Evolutionary conservation across 2,113 vertebrate genomes (phyloP).

Genomic region (Hippocampus zosterae): DNA sequence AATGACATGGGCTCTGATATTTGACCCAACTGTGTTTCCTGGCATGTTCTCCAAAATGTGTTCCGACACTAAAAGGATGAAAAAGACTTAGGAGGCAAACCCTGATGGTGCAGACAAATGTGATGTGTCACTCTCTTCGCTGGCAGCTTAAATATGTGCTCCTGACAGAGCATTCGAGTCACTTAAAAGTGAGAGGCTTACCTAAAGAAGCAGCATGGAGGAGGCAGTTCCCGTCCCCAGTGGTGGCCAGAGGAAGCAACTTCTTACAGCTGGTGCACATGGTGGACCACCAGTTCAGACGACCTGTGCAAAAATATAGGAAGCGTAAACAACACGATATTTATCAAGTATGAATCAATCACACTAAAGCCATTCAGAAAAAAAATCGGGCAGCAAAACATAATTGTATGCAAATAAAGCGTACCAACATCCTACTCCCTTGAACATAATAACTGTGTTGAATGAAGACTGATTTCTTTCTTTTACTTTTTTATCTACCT

Average conservation of each 20-base stretch:
- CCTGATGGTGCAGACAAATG: not conserved
- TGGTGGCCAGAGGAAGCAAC: conserved; percentile 93
- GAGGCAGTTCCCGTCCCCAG: conserved; percentile 97
- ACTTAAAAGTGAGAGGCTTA: conserved; percentile 56
- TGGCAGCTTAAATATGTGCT: not conserved
- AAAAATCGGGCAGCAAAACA: no score
- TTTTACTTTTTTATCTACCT: no score
- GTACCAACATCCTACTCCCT: no score
- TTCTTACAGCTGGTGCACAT: conserved; percentile 93
- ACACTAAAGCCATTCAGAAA: no score
- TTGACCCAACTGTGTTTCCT: not conserved
- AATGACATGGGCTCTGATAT: not conserved
- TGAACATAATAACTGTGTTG: no score
- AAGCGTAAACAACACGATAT: not conserved
- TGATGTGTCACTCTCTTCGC: not conserved
- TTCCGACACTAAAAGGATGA: not conserved
- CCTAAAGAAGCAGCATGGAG: conserved; percentile 95
- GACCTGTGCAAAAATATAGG: conserved; percentile 72
- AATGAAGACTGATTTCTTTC: no score
- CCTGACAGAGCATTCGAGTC: not conserved
- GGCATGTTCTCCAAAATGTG: not conserved
- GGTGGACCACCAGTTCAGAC: conserved; percentile 97
- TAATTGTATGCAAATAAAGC: no score
- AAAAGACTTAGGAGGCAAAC: not conserved
- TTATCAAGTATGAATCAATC: no score